Evolutionary conservation across 2,888 invertebrate species (phyloP).

Genomic region (Trissoscelio sp.): DNA sequence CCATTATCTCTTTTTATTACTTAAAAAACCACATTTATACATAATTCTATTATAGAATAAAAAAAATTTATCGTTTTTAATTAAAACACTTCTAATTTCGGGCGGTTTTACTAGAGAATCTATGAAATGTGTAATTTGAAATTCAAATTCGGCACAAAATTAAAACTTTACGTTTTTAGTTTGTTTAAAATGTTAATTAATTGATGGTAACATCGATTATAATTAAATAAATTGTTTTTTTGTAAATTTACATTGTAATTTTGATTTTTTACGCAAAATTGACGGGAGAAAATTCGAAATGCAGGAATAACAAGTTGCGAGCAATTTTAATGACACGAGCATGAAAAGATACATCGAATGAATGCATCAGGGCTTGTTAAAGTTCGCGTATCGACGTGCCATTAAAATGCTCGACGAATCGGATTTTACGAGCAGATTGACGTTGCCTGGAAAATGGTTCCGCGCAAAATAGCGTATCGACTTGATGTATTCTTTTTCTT

Average conservation of each 20-base stretch:
- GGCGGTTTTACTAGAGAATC: too few relatives aligned
- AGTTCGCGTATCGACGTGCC: constrained; percentile 15
- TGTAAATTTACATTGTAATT: neutral
- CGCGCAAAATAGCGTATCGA: constrained; percentile 6
- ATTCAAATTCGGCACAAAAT: too few relatives aligned
- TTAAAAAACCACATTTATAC: neutral
- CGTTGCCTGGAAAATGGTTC: neutral
- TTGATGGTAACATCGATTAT: neutral
- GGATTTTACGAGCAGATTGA: constrained; percentile 13
- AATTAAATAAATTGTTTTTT: neutral
- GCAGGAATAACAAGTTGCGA: neutral
- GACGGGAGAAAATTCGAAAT: neutral
- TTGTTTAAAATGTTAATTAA: too few relatives aligned
- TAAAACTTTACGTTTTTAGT: too few relatives aligned
- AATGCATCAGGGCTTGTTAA: constrained; percentile 20
- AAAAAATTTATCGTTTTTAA: too few relatives aligned
- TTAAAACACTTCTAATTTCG: too few relatives aligned
- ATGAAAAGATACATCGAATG: neutral
- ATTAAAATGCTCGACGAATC: constrained; percentile 17
- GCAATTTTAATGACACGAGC: neutral
- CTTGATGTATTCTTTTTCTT: neutral
- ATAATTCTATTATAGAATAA: neutral
- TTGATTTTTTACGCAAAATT: neutral
- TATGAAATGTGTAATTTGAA: too few relatives aligned
- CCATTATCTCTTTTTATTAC: too few relatives aligned